A percentile compares a stretch with the other conserved stretches of the same genome.
Evolutionary conservation across 2,888 invertebrate species (phyloP).

Genomic region (Taphrorychus bicolor): DNA sequence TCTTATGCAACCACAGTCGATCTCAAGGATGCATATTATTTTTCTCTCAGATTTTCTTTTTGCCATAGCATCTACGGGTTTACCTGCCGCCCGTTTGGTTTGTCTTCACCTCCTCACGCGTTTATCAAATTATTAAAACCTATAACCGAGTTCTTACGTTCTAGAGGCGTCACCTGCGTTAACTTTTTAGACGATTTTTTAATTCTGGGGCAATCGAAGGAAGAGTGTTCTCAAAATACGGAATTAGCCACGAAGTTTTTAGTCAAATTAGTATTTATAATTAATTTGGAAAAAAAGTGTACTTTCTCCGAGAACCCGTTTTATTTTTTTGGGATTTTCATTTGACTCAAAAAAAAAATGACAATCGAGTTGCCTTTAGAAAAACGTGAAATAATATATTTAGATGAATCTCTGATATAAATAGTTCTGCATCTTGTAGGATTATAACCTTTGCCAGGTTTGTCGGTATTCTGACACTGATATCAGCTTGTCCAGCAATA

Average conservation of each 20-base stretch:
- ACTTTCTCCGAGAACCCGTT: slow-evolving; percentile 24
- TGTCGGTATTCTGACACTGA: too few species aligned
- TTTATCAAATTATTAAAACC: slow-evolving; percentile 8
- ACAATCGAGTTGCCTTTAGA: not conserved
- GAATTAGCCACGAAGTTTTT: slow-evolving; percentile 4
- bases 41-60: slow-evolving; percentile 11
- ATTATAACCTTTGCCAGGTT: not conserved
- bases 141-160: not conserved
- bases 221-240: slow-evolving; percentile 9
- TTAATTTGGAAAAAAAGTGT: slow-evolving; percentile 39
- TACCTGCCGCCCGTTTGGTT: slow-evolving; percentile 12
- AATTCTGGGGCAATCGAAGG: slow-evolving; percentile 23
- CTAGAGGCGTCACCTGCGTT: not conserved
- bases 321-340: slow-evolving; percentile 40
- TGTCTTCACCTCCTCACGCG: slow-evolving; percentile 2
- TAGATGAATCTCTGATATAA: not conserved
- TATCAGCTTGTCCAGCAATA: slow-evolving; percentile 7
- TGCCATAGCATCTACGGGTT: not conserved
- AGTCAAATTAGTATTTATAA: slow-evolving; percentile 33
- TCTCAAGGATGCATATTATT: too few species aligned
- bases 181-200: slow-evolving; percentile 16
- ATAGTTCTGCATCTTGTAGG: not conserved
- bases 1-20: too few species aligned
- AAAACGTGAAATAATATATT: not conserved
- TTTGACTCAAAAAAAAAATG: slow-evolving; percentile 29